Conservation (phyloP, 1,140 invertebrate species). For the Pinna nobilis region DNA sequence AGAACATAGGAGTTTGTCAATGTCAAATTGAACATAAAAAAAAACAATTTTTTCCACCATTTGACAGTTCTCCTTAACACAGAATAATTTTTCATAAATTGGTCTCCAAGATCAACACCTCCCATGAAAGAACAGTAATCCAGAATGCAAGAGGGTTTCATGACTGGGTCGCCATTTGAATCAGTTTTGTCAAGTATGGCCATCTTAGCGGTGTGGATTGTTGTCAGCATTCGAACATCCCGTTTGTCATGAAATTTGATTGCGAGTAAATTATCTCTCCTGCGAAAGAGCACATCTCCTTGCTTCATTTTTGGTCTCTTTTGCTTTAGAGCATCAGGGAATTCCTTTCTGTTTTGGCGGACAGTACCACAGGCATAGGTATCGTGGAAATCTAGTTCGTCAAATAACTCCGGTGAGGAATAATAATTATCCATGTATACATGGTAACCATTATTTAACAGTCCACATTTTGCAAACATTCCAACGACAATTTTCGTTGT, state of each 20-base stretch:
- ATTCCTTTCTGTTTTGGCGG: slow-evolving; percentile 18
- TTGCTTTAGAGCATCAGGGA: slow-evolving; percentile 22
- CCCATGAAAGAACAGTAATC: too few relatives aligned
- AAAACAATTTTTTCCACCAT: too few relatives aligned
- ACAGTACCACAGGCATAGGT: slow-evolving; percentile 45
- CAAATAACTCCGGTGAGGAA: too few relatives aligned
- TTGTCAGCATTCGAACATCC: slow-evolving; percentile 37
- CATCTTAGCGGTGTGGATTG: slow-evolving; percentile 23
- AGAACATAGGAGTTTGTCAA: too few relatives aligned
- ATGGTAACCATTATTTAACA: too few relatives aligned
- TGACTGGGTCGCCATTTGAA: slow-evolving; percentile 1
- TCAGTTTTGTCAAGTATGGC: slow-evolving; percentile 10
- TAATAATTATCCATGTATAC: too few relatives aligned
- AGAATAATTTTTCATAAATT: neutral
- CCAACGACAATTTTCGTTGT: too few relatives aligned
- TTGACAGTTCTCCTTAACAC: too few relatives aligned
- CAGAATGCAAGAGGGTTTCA: slow-evolving; percentile 20
- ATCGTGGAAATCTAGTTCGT: neutral
- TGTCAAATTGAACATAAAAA: too few relatives aligned
- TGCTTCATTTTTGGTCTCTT: slow-evolving; percentile 5
- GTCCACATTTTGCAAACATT: too few relatives aligned
- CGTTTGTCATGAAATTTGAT: slow-evolving; percentile 36
- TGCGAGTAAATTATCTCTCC: slow-evolving; percentile 13
- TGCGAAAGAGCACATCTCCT: neutral
- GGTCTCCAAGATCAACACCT: slow-evolving; percentile 34